A percentile compares a stretch with the other conserved stretches of the same genome.
Evolutionary conservation across 2,797 vertebrate species (phyloP).

Genomic region (Spinus olivaceus): DNA sequence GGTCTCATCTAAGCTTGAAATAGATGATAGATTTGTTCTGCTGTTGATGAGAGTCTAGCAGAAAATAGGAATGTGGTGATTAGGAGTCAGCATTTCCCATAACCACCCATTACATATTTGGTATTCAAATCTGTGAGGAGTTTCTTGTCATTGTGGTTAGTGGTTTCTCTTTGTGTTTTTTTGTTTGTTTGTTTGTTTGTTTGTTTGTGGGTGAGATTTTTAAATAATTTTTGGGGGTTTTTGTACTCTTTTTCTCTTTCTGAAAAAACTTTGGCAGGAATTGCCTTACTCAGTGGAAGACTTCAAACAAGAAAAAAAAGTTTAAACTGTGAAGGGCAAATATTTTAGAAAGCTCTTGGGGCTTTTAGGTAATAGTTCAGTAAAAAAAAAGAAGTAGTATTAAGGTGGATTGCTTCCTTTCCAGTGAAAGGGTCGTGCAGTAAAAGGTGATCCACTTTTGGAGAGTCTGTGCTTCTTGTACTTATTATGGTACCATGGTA

Average conservation of each 20-base stretch:
- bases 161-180: not conserved
- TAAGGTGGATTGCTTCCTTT: not conserved
- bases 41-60: not conserved
- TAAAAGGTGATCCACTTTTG: not conserved
- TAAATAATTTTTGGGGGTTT: not conserved
- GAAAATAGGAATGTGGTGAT: not conserved
- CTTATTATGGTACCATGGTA: slow-evolving; percentile 50
- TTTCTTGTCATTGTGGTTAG: not conserved
- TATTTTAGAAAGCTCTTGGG: not conserved
- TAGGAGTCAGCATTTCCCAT: not conserved
- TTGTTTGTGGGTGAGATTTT: fast-evolving
- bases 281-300: not conserved
- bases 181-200: no score
- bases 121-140: not conserved
- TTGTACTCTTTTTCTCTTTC: not conserved
- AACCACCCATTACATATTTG: not conserved
- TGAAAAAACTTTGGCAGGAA: not conserved
- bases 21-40: not conserved
- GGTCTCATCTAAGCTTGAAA: not conserved
- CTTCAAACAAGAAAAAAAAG: not conserved
- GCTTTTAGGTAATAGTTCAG: not conserved
- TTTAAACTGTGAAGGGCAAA: not conserved
- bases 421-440: not conserved
- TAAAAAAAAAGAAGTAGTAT: not conserved
- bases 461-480: not conserved